Conservation (phyloP, 1,140 invertebrate genomes). For the Eumaeus atala region DNA sequence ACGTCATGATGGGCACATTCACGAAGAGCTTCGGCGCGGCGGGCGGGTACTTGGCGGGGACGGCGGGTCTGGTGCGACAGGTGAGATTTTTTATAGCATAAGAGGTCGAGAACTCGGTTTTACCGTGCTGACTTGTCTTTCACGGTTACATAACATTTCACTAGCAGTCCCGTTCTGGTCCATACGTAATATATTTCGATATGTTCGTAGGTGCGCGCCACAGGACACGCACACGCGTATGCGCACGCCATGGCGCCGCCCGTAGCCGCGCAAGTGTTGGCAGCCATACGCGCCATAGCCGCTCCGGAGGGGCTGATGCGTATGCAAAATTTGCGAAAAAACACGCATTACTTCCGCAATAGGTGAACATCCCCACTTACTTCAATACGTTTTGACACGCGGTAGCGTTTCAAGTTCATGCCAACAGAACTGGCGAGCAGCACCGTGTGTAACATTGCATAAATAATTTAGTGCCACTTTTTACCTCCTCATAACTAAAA, state of each 20-base stretch:
- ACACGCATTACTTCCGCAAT: conserved; percentile 54
- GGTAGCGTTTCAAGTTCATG: too few species aligned
- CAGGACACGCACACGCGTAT: conserved; percentile 92
- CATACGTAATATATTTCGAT: too few species aligned
- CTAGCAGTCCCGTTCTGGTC: too few species aligned
- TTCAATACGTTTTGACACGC: too few species aligned
- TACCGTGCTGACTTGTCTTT: too few species aligned
- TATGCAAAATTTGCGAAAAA: conserved; percentile 34
- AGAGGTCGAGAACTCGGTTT: too few species aligned
- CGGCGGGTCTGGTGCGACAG: conserved; percentile 85
- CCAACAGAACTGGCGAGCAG: too few species aligned
- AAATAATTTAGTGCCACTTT: too few species aligned
- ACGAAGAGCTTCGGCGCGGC: conserved; percentile 90
- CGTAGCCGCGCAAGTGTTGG: conserved; percentile 90
- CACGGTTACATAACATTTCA: too few species aligned
- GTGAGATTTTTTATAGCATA: too few species aligned
- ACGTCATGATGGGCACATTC: conserved; percentile 96
- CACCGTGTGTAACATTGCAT: too few species aligned
- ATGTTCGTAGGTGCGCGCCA: conserved; percentile 75
- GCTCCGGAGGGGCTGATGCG: conserved; percentile 31
- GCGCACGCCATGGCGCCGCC: conserved; percentile 92
- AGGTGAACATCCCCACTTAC: conserved; percentile 17
- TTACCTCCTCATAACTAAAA: too few species aligned
- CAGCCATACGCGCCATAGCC: conserved; percentile 42
- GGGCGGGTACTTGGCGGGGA: conserved; percentile 82